phyloP scores from a whole-genome alignment of 2,797 vertebrate species.

The Calcarius lapponicus region DNA sequence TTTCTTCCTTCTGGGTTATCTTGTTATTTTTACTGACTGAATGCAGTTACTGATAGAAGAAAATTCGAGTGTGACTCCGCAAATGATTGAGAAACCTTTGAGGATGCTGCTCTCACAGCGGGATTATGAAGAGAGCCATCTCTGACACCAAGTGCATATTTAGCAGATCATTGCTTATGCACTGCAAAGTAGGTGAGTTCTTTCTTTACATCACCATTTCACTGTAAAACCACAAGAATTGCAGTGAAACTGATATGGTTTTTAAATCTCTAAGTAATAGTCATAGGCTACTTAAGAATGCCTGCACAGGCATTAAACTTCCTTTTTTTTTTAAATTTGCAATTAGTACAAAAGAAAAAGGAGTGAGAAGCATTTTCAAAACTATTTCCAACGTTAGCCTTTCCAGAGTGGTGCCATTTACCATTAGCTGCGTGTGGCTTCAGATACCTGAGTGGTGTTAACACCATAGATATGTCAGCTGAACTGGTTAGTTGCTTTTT shows the following conservation, averaged over 20 bases:
- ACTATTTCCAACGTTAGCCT: neutral
- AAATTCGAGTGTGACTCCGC: neutral
- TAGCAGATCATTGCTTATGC: neutral
- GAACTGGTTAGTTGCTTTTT: neutral
- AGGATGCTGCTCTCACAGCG: neutral
- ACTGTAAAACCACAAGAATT: neutral
- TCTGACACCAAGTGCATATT: neutral
- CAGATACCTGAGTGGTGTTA: neutral
- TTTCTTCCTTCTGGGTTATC: constrained; percentile 34
- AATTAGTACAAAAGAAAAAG: neutral
- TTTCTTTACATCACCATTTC: neutral
- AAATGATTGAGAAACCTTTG: neutral
- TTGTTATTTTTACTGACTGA: constrained; percentile 11
- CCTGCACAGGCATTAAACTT: neutral
- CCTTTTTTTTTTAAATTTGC: neutral
- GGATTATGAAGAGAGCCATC: neutral
- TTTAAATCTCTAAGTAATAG: neutral
- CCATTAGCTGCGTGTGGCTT: neutral
- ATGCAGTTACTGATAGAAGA: neutral
- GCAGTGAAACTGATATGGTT: neutral
- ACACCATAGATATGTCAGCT: neutral
- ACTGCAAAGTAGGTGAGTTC: neutral
- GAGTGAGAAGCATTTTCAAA: neutral
- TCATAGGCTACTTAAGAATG: neutral
- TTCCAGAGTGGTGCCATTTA: neutral